Conservation (phyloP, 2,888 invertebrate genomes). For the Tetragonisca angustula region DNA sequence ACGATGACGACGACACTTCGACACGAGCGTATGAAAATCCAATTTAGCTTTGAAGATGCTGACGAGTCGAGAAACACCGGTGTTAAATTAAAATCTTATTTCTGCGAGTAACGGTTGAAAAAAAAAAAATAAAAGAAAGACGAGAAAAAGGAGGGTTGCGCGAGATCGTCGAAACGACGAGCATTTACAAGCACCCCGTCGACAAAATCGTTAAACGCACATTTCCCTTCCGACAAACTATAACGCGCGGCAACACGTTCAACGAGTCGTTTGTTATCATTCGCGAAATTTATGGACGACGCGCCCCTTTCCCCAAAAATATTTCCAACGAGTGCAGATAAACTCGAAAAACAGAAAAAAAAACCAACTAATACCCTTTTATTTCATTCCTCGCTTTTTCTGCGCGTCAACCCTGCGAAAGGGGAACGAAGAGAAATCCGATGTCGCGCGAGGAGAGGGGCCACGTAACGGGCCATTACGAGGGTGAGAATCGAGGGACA, state of each 20-base stretch:
- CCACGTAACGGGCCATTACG: neutral
- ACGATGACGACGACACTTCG: neutral
- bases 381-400: too few species aligned
- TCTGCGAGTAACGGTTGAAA: neutral
- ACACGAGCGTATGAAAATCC: neutral
- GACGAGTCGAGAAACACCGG: neutral
- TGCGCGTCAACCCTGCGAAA: neutral
- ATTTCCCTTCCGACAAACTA: neutral
- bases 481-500: constrained; percentile 35
- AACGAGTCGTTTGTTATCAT: constrained; percentile 16
- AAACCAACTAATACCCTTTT: neutral
- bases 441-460: neutral
- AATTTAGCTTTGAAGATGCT: neutral
- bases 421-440: constrained; percentile 2
- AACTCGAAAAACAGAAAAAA: neutral
- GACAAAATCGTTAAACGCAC: neutral
- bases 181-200: neutral
- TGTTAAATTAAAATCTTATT: neutral
- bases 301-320: neutral
- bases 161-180: neutral
- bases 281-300: neutral
- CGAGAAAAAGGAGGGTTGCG: neutral
- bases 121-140: neutral
- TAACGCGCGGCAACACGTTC: neutral
- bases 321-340: neutral